A percentile compares a stretch with the other conserved stretches of the same genome.
phyloP scores from a whole-genome alignment of 2,113 vertebrate genomes.

The Amphiprion ocellaris region DNA sequence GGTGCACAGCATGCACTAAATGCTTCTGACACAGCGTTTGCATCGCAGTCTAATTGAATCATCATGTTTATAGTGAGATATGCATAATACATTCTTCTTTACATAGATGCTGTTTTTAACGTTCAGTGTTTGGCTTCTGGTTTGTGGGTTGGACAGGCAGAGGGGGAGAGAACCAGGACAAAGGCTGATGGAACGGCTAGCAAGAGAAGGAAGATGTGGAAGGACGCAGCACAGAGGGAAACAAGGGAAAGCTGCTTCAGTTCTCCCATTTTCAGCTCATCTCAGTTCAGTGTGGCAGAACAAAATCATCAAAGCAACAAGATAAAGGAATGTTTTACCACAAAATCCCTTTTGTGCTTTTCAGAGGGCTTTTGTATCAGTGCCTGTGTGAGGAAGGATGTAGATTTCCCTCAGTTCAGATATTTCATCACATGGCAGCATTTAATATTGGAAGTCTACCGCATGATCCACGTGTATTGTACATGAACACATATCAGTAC shows the following conservation, averaged over 20 bases:
- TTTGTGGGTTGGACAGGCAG: slow-evolving; percentile 31
- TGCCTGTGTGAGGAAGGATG: background rate
- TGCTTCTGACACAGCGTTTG: slow-evolving; percentile 58
- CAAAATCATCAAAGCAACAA: slow-evolving; percentile 33
- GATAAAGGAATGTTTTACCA: slow-evolving; percentile 24
- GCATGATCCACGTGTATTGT: background rate
- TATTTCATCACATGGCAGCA: background rate
- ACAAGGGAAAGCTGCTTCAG: slow-evolving; percentile 3
- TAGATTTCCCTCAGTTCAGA: background rate
- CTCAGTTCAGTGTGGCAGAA: slow-evolving; percentile 13
- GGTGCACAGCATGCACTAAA: slow-evolving; percentile 47
- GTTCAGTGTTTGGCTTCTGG: slow-evolving; percentile 29
- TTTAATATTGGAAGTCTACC: background rate
- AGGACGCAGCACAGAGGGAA: slow-evolving; percentile 4
- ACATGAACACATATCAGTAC: background rate
- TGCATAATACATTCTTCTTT: slow-evolving; percentile 48
- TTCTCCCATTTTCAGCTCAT: slow-evolving; percentile 14
- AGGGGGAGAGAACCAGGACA: slow-evolving; percentile 1
- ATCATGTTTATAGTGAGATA: slow-evolving; percentile 46
- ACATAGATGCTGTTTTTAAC: slow-evolving; percentile 39
- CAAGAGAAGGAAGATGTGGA: background rate
- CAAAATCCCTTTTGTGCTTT: slow-evolving; percentile 18
- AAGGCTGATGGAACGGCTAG: background rate
- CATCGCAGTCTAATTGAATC: slow-evolving; percentile 54
- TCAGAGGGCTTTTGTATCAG: slow-evolving; percentile 4